Evolutionary conservation across 2,113 vertebrate genomes (phyloP), one percentile per base, ranked within the genome.

Genomic region (Grammomys dolichurus): DNA sequence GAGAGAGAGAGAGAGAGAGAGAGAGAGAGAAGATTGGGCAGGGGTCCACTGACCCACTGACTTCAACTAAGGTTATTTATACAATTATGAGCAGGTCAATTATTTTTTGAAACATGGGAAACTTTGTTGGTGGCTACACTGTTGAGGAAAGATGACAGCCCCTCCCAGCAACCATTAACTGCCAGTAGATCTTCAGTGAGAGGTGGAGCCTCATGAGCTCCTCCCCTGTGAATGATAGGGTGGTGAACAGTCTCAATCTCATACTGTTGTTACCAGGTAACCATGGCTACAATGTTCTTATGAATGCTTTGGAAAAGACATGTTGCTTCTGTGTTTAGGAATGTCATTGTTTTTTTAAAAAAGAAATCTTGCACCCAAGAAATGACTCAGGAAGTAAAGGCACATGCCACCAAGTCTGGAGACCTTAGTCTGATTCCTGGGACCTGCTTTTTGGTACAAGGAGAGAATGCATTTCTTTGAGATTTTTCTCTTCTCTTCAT

Each of bases 301-400:
- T 43, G 26, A 46, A 58, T 31, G 26, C 81, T 65, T 65, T 65
- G 58, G 40, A 60, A 63, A 43, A 46, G 8, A 4, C 26, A 33
- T 33, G 12, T 43, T 87, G 73, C n/a, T 77, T 69, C 17, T 92
- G 28, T 40, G 63, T 65, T 91, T 43, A 82, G 91, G 69, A 90
- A 56, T 31, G 60, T 3, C 48, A 14, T 65, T 75, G 7, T 85
- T 95, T 95, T 95, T 91, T 81, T 31, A 22, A 40, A 87, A 86
- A 46, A 33, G 20, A 60, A 84, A 19, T 31, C 7, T 63, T 85
- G 40, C 8, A 65, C 31, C 58, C n/a, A 60, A 84, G 54, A 40
- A 12, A 65, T 65, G 26, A 14, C 26, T 85, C 24, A 65, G 40
- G n/a, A 85, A 17, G 26, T 65, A 65, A 84, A 65, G 58, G 3